Percentiles rank a stretch among this genome's conserved stretches.
Evolutionary conservation across 2,113 vertebrate genomes (phyloP).

Genomic region (Jaculus jaculus): DNA sequence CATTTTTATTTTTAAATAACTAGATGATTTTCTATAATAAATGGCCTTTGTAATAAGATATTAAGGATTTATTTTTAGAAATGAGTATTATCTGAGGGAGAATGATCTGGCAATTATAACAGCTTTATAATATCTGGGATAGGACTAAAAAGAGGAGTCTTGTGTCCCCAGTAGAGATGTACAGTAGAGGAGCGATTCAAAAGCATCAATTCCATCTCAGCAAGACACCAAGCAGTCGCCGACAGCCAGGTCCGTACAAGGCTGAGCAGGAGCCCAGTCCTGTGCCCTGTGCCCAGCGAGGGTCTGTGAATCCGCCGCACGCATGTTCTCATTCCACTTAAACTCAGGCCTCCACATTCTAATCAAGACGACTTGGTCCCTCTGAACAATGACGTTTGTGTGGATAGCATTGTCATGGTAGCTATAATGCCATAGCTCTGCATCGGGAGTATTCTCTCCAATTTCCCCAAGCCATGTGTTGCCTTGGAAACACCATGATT

Average conservation of each 20-base stretch:
- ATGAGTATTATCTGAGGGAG: background rate
- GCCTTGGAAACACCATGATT: slow-evolving; percentile 80
- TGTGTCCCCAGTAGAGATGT: background rate
- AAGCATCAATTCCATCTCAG: background rate
- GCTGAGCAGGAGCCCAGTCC: background rate
- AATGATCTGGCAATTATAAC: background rate
- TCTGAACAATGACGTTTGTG: background rate
- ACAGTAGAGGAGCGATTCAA: slow-evolving; percentile 1
- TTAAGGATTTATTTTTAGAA: background rate
- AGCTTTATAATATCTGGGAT: background rate
- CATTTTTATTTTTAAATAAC: slow-evolving; percentile 50
- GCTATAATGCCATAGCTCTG: slow-evolving; percentile 68
- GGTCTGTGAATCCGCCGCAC: slow-evolving; percentile 58
- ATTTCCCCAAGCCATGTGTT: slow-evolving; percentile 72
- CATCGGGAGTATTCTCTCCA: slow-evolving; percentile 18
- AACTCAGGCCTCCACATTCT: background rate
- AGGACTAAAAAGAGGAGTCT: background rate
- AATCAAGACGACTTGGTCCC: slow-evolving; percentile 58
- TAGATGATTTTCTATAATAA: background rate
- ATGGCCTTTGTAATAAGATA: background rate
- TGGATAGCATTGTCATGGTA: slow-evolving; percentile 24
- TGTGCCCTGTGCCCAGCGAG: background rate
- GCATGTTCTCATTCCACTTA: slow-evolving; percentile 37
- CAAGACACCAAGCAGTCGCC: background rate
- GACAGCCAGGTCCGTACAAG: background rate